Conservation (phyloP, 2,113 vertebrate genomes). For the Ovis canadensis region DNA sequence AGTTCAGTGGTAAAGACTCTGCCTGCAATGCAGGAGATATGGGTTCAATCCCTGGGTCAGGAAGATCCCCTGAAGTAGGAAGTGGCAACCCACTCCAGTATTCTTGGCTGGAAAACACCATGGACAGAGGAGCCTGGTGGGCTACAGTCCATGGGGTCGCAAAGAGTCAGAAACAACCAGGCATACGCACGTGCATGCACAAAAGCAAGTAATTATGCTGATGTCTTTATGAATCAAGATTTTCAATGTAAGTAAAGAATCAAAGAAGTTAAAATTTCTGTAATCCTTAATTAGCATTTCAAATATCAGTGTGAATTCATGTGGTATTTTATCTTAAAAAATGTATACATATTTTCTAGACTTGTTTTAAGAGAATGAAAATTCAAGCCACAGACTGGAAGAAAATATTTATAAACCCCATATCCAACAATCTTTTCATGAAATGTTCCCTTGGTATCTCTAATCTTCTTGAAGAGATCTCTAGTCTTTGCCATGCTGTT, state of each 20-base stretch:
- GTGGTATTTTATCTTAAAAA: slow-evolving; percentile 27
- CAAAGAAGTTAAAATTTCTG: slow-evolving; percentile 25
- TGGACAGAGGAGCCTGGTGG: background rate
- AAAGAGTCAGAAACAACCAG: background rate
- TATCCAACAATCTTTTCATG: background rate
- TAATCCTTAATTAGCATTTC: background rate
- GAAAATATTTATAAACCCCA: background rate
- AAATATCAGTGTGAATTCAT: slow-evolving; percentile 30
- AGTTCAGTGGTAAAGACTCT: background rate
- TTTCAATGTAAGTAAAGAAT: slow-evolving; percentile 23
- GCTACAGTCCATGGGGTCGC: background rate
- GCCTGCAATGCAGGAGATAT: background rate
- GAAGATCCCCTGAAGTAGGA: background rate
- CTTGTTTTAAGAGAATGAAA: slow-evolving; percentile 29
- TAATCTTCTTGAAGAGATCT: no score
- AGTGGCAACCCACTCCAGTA: background rate
- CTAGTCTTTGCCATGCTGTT: no score
- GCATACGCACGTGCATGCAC: background rate
- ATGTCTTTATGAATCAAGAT: background rate
- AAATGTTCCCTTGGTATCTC: no score
- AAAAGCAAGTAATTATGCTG: background rate
- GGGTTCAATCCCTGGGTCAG: background rate
- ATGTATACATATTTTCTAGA: background rate
- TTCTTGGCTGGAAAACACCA: background rate
- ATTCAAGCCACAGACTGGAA: background rate